Conservation (phyloP, 1,140 invertebrate species). For the Teleopsis dalmanni region DNA sequence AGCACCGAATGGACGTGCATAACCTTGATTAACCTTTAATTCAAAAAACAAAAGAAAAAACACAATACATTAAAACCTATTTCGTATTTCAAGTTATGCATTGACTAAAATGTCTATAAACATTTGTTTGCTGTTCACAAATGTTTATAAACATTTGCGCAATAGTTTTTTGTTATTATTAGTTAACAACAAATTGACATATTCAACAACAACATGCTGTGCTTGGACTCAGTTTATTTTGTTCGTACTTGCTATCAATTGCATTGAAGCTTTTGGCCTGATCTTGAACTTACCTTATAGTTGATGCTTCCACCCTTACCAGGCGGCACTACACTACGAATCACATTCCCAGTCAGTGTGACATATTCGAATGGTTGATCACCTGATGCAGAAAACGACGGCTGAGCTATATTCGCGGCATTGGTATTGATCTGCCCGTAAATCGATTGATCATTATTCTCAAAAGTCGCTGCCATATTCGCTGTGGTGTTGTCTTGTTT, state of each 20-base stretch:
- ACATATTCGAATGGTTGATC: constrained; percentile 40
- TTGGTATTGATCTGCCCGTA: too few species aligned
- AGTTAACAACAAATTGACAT: too few species aligned
- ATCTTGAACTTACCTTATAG: constrained; percentile 34
- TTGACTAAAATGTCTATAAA: not conserved
- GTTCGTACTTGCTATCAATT: not conserved
- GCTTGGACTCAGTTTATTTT: not conserved
- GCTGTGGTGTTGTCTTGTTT: constrained; percentile 8
- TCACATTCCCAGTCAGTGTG: constrained; percentile 40
- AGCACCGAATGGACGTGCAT: constrained; percentile 35
- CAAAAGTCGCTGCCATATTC: not conserved
- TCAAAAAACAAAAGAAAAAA: not conserved
- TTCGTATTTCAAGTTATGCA: not conserved
- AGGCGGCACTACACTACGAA: constrained; percentile 41
- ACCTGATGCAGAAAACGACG: constrained; percentile 1
- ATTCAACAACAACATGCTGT: not conserved
- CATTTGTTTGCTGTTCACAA: not conserved
- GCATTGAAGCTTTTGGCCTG: not conserved
- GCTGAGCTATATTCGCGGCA: too few species aligned
- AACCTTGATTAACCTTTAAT: constrained; percentile 38
- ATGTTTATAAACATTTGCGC: too few species aligned
- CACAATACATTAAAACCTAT: not conserved
- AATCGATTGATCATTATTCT: not conserved
- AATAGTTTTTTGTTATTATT: too few species aligned
- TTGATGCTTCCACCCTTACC: constrained; percentile 32